Evolutionary conservation across 2,113 vertebrate genomes (phyloP), one percentile per base, ranked within the genome.

Genomic region (Lontra canadensis): DNA sequence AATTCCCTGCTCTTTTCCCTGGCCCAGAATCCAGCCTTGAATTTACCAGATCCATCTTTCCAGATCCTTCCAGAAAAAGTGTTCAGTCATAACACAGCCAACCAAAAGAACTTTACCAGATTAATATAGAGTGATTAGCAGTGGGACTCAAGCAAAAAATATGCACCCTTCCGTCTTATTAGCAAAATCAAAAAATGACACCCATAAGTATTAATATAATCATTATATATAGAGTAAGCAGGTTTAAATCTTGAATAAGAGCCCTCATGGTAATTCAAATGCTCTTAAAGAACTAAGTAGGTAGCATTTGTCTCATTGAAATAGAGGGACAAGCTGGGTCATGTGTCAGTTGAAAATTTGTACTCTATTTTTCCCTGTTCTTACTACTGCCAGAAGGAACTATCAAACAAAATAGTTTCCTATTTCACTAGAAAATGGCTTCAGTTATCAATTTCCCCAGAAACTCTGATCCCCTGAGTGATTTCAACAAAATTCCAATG

Each of bases 321-420:
- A 85, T 8, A 67, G 3, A 96, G 36, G 23, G 17, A 74, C 7
- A 85, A 94, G 4, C 21, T 71, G 23, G 76, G 42, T 61, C 49
- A 31, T 26, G 10, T 49, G 29, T 55, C 67, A 69, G 11, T 49
- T 67, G 90, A 94, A 97, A 82, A 42, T 39, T 0, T 36, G 15
- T 25, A 17, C 23, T 57, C 34, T 63, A 0, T 36, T 81, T 81
- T 71, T 76, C 14, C 42, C 84, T 78, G 17, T 55, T 95, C 36
- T 80, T 80, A 57, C 49, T 88, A 59, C 36, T 78, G 17, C 82
- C 95, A 85, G 34, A 92, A 95, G 88, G 36, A 93, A 84, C 2
- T 71, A n/a, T 78, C 85, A 93, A 94, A 88, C 78, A 93, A 94
- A 88, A 88, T 73, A 81, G 13, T 87, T 88, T 96, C 91, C 36